Percentiles rank a stretch among this genome's conserved stretches.
These are phyloP conservation scores for Saccostrea glomerata DNA, from an alignment of 1,140 invertebrate genomes.

Conservation along the genomic window DNA sequence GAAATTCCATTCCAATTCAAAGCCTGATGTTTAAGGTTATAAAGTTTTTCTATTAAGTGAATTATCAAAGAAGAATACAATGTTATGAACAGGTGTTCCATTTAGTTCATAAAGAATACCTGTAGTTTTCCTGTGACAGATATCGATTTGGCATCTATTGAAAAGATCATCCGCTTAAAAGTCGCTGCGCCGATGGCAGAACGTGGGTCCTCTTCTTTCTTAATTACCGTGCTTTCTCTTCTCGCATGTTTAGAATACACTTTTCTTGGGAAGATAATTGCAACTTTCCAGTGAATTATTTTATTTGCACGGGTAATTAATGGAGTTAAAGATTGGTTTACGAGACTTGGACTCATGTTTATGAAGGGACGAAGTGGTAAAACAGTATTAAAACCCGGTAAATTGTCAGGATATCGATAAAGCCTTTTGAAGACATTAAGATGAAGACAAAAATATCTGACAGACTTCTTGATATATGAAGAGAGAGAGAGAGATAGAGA, in stretches of 20 bases:
- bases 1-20: too few species aligned
- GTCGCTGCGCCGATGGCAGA: constrained; percentile 19
- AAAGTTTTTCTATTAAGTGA: too few species aligned
- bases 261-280: constrained; percentile 36
- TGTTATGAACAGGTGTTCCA: neutral
- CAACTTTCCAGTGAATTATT: constrained; percentile 36
- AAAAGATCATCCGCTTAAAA: constrained; percentile 30
- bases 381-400: constrained; percentile 23
- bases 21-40: too few species aligned
- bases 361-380: constrained; percentile 33
- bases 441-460: constrained; percentile 28
- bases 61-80: too few species aligned
- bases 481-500: constrained; percentile 28
- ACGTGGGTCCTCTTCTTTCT: neutral
- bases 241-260: constrained; percentile 31
- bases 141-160: constrained; percentile 21
- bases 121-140: constrained; percentile 26
- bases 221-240: constrained; percentile 20
- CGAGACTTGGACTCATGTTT: constrained; percentile 33
- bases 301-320: constrained; percentile 36
- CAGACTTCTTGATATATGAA: constrained; percentile 15
- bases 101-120: neutral
- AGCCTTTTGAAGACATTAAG: constrained; percentile 31
- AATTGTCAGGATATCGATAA: constrained; percentile 10
- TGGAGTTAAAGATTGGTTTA: constrained; percentile 34